Base-by-base conservation (phyloP, 2,888 invertebrate genomes). In the Ophion ventricosus region DNA sequence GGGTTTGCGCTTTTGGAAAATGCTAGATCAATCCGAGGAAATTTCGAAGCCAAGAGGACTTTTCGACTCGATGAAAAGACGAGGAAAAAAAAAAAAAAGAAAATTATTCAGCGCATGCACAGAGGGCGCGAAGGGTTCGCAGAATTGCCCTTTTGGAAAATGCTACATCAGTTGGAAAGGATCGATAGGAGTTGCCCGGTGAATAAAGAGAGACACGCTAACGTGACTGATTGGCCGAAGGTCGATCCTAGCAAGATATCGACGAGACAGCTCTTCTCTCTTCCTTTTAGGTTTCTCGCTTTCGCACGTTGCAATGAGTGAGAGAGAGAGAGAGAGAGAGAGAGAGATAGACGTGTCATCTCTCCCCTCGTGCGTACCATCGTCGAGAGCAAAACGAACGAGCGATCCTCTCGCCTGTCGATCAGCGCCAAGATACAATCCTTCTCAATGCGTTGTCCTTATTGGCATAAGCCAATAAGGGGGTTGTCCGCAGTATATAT, bases 211-310 rank as follows among this genome's bases (percentile, higher is more conserved):
- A 79, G 66, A 80, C 69, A 80, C 69, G 23, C 20, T 79, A 84
- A 82, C 79, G 85, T 76, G 85, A 85, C 85, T 79, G 84, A 84
- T 84, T 84, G 84, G 77, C 75, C 76, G 78, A 84, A 84, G 81
- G 81, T 81, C 83, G 84, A 84, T 84, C 14, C 78, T 59, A 54
- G 75, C 74, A n/a, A 78, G 84, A 84, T 84, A 81, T 77, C 80
- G 57, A 26, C 69, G 43, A 49, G 72, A 72, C 61, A 64, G 64
- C 26, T 72, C 59, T 40, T 73, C 26, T 17, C 40, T 57, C 20
- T 10, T 66, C 20, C 7, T 26, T 17, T 25, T n/a, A 40, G 35
- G 35, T 35, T 61, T 72, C 43, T 57, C 56, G 64, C 57, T 66
- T 40, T 66, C 40, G 59, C 80, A 29, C 43, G 25, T 35, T 72